Evolutionary conservation across 2,797 vertebrate genomes (phyloP), one percentile per base, ranked within the genome.

Genomic region (Morelia viridis): DNA sequence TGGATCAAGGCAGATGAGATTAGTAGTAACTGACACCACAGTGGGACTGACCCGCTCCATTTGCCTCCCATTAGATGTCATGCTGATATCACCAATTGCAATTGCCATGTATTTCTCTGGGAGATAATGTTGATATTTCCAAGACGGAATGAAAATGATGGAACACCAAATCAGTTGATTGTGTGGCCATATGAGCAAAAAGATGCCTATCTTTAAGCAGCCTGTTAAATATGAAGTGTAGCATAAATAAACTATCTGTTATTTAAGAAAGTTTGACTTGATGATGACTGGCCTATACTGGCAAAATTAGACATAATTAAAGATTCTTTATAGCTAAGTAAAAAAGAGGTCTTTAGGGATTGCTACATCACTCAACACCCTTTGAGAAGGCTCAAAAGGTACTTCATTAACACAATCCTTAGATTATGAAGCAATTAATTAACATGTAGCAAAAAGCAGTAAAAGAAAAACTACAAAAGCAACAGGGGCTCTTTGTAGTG

Each of bases 391-490:
- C 26, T 8, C 87, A 12, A 60, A 89, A 93, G 88, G 84, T 91
- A 64, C 86, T 89, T 93, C 83, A 87, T 87, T 89, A 84, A 87
- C 91, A 53, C 5, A 91, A 87, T 64, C 26, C 53, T 93, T 92
- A 87, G 65, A 91, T 91, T 46, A 11, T 60, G 35, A 56, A 35
- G 28, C 53, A 87, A n/a, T 89, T 85, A 90, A 87, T 83, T 88
- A 87, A 64, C 50, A 83, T 64, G 58, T 71, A n/a, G 22, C 46
- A 15, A 26, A 56, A 92, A 41, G 28, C 11, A 61, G 28, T 56
- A 41, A 90, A 90, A 31, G 41, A 60, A 17, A 50, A 53, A 87
- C 58, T 46, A 92, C 65, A 35, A 68, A 87, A 87, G 90, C 84
- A 90, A 53, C 56, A 87, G 87, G 62, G 22, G 5, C 31, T n/a